Conservation (phyloP, 2,113 vertebrate genomes). For the Lucifuga dentata region DNA sequence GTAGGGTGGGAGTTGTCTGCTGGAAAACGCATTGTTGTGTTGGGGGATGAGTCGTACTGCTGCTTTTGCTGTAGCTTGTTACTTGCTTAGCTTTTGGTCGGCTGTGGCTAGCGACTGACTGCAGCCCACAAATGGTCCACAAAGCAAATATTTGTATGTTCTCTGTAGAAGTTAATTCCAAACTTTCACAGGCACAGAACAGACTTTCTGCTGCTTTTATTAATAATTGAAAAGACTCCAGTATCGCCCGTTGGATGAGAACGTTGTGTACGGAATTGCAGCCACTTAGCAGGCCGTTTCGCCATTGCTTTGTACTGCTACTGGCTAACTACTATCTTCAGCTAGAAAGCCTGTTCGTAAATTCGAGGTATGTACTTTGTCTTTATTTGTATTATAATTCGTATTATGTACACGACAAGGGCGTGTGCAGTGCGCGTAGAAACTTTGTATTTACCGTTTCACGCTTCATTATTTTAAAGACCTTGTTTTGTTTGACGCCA, state of each 20-base stretch:
- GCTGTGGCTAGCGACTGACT: slow-evolving; percentile 53
- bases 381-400: neutral
- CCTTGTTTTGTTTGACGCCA: slow-evolving; percentile 67
- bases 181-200: slow-evolving; percentile 27
- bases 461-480: slow-evolving; percentile 1
- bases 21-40: slow-evolving; percentile 83
- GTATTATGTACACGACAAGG: neutral
- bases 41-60: slow-evolving; percentile 76
- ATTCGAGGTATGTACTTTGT: slow-evolving; percentile 69
- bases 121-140: slow-evolving; percentile 56
- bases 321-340: slow-evolving; percentile 61
- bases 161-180: slow-evolving; percentile 6
- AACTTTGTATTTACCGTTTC: neutral
- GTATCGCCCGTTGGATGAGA: slow-evolving; percentile 78
- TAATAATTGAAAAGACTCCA: slow-evolving; percentile 37
- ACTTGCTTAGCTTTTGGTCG: slow-evolving; percentile 48
- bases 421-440: neutral
- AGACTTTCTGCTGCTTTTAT: slow-evolving; percentile 17
- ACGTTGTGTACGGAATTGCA: slow-evolving; percentile 75
- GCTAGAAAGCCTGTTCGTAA: slow-evolving; percentile 57
- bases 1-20: slow-evolving; percentile 82
- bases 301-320: slow-evolving; percentile 76
- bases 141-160: slow-evolving; percentile 37
- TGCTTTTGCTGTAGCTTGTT: slow-evolving; percentile 14
- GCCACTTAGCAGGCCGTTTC: slow-evolving; percentile 79